These are phyloP conservation scores for Onychorhynchus coronatus DNA, from an alignment of 2,113 vertebrate species.

Conservation along the genomic window DNA sequence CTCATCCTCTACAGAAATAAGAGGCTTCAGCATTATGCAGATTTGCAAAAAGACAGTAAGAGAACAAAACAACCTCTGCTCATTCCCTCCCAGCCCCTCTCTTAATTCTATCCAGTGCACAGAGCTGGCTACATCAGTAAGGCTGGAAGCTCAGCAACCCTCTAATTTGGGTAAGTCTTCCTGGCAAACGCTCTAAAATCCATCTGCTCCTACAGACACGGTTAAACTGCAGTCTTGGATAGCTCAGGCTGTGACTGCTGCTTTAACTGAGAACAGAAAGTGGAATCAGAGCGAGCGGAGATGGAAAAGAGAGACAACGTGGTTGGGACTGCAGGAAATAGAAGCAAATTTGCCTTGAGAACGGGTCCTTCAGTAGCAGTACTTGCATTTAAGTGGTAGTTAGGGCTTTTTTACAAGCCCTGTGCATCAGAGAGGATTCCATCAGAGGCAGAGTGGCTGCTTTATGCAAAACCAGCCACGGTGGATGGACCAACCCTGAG, in stretches of 20 bases:
- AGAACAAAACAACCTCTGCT: background rate
- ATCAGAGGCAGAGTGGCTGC: background rate
- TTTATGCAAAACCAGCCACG: background rate
- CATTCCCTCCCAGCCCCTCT: background rate
- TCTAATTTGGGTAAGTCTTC: background rate
- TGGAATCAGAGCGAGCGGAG: background rate
- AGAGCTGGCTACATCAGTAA: background rate
- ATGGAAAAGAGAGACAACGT: background rate
- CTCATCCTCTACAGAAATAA: accelerated
- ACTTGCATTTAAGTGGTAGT: background rate
- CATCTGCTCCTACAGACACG: background rate
- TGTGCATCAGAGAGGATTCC: background rate
- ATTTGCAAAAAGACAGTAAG: background rate
- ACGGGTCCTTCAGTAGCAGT: background rate
- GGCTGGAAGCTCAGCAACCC: background rate
- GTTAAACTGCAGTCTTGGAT: background rate
- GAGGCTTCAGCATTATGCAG: background rate
- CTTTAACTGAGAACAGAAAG: background rate
- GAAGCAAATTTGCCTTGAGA: background rate
- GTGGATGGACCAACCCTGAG: background rate
- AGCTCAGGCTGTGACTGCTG: background rate
- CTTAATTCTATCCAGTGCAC: background rate
- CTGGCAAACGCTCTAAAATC: background rate
- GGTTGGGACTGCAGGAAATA: background rate
- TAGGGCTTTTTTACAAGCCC: background rate